Percentiles rank a stretch among this genome's conserved stretches.
These are phyloP conservation scores for Notospermus geniculatus DNA, from an alignment of 1,140 invertebrate species.

Conservation along the genomic window DNA sequence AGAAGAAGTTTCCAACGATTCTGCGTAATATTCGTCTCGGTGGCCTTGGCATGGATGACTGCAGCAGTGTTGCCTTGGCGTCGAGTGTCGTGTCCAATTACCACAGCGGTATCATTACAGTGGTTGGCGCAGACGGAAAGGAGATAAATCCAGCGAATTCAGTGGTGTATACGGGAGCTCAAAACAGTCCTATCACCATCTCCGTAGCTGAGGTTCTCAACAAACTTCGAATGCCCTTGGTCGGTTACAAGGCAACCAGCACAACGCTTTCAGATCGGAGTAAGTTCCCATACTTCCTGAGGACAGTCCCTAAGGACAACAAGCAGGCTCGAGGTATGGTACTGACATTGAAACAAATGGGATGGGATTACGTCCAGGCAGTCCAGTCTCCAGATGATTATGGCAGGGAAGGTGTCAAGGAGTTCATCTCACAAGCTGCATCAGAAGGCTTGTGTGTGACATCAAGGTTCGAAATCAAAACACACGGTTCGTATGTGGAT, in stretches of 20 bases:
- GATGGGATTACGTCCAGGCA: conserved; percentile 41
- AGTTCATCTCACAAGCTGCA: conserved; percentile 34
- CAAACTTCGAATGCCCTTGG: conserved; percentile 70
- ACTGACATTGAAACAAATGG: conserved; percentile 34
- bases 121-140: background rate
- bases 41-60: conserved; percentile 46
- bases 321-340: conserved; percentile 71
- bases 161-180: conserved; percentile 38
- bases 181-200: conserved; percentile 22
- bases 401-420: conserved; percentile 22
- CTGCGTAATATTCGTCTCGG: conserved; percentile 67
- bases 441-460: conserved; percentile 48
- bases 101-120: background rate
- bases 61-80: conserved; percentile 28
- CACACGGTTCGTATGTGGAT: conserved; percentile 10
- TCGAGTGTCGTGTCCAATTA: background rate
- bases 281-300: conserved; percentile 72
- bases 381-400: conserved; percentile 24
- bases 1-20: conserved; percentile 47
- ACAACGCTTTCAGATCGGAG: conserved; percentile 55
- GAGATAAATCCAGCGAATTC: conserved; percentile 32
- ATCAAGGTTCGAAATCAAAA: conserved; percentile 25
- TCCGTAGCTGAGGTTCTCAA: conserved; percentile 40
- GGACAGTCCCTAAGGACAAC: conserved; percentile 74
- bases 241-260: conserved; percentile 68